phyloP scores from a whole-genome alignment of 1,140 invertebrate species.

The Aradophagus sp. region DNA sequence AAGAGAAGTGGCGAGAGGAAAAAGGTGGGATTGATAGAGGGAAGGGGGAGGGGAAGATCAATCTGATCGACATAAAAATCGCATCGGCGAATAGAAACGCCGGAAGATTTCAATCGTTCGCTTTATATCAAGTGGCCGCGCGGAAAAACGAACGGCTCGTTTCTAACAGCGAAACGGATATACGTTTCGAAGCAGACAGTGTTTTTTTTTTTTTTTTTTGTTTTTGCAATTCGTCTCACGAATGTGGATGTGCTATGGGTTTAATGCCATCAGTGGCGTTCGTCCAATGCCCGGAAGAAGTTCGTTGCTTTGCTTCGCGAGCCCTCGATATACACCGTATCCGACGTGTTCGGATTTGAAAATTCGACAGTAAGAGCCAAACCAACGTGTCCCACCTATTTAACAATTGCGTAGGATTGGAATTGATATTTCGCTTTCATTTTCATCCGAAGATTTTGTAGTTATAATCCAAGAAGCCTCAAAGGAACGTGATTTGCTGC shows the following conservation, averaged over 20 bases:
- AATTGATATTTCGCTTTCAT: conserved; percentile 38
- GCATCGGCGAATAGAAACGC: conserved; percentile 28
- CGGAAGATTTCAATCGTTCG: conserved; percentile 26
- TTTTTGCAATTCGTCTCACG: conserved; percentile 56
- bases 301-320: conserved; percentile 32
- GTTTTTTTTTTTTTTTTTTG: no score
- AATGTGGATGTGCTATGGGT: conserved; percentile 49
- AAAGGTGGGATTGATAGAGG: background rate
- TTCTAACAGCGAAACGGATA: conserved; percentile 37
- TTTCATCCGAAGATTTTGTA: no score
- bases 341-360: conserved; percentile 54
- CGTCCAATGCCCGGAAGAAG: conserved; percentile 55
- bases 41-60: conserved; percentile 7
- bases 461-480: no score
- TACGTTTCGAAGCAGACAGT: conserved; percentile 40
- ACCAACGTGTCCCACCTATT: conserved; percentile 34
- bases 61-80: conserved; percentile 21
- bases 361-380: conserved; percentile 47
- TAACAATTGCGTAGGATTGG: conserved; percentile 23
- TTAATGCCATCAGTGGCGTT: conserved; percentile 60
- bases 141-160: conserved; percentile 34
- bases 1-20: background rate
- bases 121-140: conserved; percentile 32
- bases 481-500: no score
- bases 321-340: conserved; percentile 23